Percentiles rank a stretch among this genome's conserved stretches.
These are phyloP conservation scores for Catamblyrhynchus diadema DNA, from an alignment of 2,797 vertebrate species.

Conservation along the genomic window DNA sequence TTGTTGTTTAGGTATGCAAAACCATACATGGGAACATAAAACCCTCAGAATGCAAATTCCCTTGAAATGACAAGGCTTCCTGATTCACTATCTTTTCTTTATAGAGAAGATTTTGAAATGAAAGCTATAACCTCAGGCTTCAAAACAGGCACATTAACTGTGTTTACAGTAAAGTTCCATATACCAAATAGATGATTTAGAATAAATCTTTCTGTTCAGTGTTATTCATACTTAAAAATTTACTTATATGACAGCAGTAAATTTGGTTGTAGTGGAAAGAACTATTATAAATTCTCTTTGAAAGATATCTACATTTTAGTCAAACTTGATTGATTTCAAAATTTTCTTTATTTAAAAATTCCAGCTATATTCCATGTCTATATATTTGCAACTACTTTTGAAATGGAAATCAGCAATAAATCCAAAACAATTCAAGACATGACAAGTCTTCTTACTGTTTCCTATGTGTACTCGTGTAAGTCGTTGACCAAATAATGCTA, in stretches of 20 bases:
- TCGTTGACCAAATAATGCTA: neutral
- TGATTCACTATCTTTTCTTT: constrained; percentile 24
- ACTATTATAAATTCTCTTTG: neutral
- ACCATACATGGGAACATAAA: constrained; percentile 3
- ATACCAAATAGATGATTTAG: neutral
- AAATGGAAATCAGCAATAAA: neutral
- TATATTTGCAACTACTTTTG: neutral
- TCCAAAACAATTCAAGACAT: neutral
- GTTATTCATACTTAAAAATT: neutral
- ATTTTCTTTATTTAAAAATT: neutral
- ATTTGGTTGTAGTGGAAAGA: neutral
- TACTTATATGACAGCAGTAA: neutral
- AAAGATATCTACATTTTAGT: neutral
- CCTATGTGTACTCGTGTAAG: too few relatives aligned
- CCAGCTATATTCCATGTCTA: neutral
- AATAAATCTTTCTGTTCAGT: constrained; percentile 12
- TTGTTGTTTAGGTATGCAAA: constrained; percentile 22
- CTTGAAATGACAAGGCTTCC: neutral
- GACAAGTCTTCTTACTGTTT: neutral
- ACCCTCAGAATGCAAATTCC: neutral
- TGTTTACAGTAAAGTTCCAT: neutral
- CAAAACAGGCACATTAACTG: neutral
- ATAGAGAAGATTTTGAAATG: constrained; percentile 20
- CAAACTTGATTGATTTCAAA: neutral
- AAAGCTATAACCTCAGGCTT: constrained; percentile 28